Base-by-base conservation (phyloP, 1,140 invertebrate species). In the Halictus rubicundus region DNA sequence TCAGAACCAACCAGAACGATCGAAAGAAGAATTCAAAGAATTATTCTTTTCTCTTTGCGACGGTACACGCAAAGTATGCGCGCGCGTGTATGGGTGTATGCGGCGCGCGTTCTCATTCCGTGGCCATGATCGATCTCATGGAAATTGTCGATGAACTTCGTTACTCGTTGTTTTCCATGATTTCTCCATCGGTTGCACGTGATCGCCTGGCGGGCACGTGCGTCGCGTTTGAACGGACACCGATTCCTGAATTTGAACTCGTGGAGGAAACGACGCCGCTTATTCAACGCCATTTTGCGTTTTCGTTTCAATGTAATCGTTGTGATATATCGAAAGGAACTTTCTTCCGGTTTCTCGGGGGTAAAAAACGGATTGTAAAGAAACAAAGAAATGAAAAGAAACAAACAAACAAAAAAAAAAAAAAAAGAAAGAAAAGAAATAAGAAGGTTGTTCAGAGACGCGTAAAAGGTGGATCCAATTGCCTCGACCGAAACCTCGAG, bases 401-500 rank as follows among this genome's bases (percentile, higher is more conserved):
- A 32, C n/a, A n/a, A n/a, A n/a, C n/a, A 4, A 32, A 32, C 27
- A 4, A 32, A 32, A 32, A 32, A 1, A 32, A 32, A 32, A 32
- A 32, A 2, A 32, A 2, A 32, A 32, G 32, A 46, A 46, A 46
- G 10, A 12, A 46, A 46, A 46, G 10, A 12, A 46, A 46, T 10
- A 46, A 42, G 14, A 21, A 52, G 54, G 39, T 10, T 5, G 63
- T 66, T 54, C 46, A 54, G 23, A 74, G 21, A 49, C 54, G 74
- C 46, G 14, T 61, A 70, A 77, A 54, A 16, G 21, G 54, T 57
- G 19, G 32, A 59, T 61, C 9, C 46, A 57, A 63, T 63, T 25
- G 46, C 64, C 66, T 76, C 68, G 16, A 68, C 46, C 84, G 89
- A 90, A 91, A 70, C 72, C 63, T 77, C 61, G 39, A 12, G 19